Evolutionary conservation across 2,888 invertebrate species (phyloP), one percentile per base, ranked within the genome.

Genomic region (Microplitis manilae): DNA sequence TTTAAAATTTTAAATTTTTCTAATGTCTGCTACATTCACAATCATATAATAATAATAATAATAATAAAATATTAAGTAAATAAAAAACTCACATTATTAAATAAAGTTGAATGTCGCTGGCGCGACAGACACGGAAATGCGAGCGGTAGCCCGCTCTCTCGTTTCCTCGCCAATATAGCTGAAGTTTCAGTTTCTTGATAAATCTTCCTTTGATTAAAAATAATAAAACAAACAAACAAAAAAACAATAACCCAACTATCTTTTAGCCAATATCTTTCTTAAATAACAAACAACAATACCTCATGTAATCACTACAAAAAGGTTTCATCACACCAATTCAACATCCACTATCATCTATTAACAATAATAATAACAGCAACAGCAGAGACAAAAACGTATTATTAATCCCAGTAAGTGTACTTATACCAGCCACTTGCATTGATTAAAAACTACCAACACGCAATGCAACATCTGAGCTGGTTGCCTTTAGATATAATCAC

Each of bases 111-210:
- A 88, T 92, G 91, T 90, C 92, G 92, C 89, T 92, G 92, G 88
- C 92, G 91, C 90, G 92, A 92, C 91, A 92, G 65, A 74, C 92
- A 90, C 92, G 92, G 89, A 92, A 92, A 84, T 92, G 91, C 92
- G 92, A 92, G 91, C 91, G 92, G 92, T 92, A 92, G 62, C 87
- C 89, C 88, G 88, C 87, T 88, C 85, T 89, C 89, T 84, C 89
- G 86, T 86, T 88, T 90, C 86, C 86, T 90, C 89, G 90, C 88
- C 89, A 89, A 89, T 89, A 88, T 89, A 89, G 85, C 87, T 50
- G 50, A 50, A 88, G 87, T 85, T 87, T 85, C 84, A 79, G 83
- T 77, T 81, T 82, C 78, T 78, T 79, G 80, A 79, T 81, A 67
- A 75, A 76, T 79, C 76, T 71, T 80, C 77, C 73, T 73, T 73